Evolutionary conservation across 2,888 invertebrate species (phyloP).

Genomic region (Ceratothoa steindachneri): DNA sequence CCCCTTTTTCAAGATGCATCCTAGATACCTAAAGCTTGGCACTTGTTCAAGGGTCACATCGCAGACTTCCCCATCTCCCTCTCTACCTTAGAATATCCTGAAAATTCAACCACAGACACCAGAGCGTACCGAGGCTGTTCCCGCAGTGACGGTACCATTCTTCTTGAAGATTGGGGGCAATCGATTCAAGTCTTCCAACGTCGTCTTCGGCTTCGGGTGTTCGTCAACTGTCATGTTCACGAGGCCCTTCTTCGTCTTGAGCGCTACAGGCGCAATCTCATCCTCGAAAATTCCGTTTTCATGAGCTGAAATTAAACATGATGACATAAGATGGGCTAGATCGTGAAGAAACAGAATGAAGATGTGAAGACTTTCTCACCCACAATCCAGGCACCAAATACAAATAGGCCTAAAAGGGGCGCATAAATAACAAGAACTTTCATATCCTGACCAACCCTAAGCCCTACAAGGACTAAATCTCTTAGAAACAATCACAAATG

Average conservation of each 20-base stretch:
- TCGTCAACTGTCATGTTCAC: slow-evolving; percentile 80
- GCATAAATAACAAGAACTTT: too few relatives aligned
- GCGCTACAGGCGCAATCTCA: slow-evolving; percentile 78
- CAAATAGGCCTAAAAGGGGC: too few relatives aligned
- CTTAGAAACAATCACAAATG: too few relatives aligned
- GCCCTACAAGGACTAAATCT: too few relatives aligned
- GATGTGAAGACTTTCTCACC: background rate
- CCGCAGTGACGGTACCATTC: slow-evolving; percentile 89
- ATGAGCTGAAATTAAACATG: slow-evolving; percentile 62
- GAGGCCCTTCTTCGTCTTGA: slow-evolving; percentile 70
- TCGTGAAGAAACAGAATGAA: background rate
- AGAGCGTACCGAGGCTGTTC: slow-evolving; percentile 77
- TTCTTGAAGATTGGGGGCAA: slow-evolving; percentile 88
- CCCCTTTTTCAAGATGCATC: too few relatives aligned
- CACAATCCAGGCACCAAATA: too few relatives aligned
- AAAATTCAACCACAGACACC: too few relatives aligned
- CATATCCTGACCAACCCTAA: too few relatives aligned
- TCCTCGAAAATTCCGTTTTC: slow-evolving; percentile 83
- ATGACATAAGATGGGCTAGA: background rate
- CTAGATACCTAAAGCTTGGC: too few relatives aligned
- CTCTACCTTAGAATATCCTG: too few relatives aligned
- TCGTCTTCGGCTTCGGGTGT: slow-evolving; percentile 86
- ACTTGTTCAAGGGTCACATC: too few relatives aligned
- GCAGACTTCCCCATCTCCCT: too few relatives aligned
- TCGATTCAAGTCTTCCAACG: slow-evolving; percentile 76